These are phyloP conservation scores for Diogma glabrata DNA, from an alignment of 2,888 invertebrate genomes.

Conservation along the genomic window DNA sequence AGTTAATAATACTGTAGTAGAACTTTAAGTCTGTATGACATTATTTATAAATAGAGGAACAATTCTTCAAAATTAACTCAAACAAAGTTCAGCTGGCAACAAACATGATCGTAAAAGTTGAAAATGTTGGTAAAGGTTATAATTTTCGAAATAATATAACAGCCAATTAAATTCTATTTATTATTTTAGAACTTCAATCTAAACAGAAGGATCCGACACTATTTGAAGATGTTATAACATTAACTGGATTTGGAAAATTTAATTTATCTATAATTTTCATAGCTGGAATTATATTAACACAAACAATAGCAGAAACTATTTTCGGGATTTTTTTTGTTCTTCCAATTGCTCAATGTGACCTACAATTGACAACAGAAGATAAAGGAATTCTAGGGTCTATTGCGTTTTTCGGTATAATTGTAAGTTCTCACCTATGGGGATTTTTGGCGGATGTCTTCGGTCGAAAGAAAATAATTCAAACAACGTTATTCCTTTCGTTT, in stretches of 20 bases:
- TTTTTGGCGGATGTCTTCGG: conserved; percentile 43
- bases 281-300: conserved; percentile 40
- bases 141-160: too few species aligned
- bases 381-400: conserved; percentile 35
- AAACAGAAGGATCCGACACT: too few species aligned
- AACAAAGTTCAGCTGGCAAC: too few species aligned
- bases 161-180: too few species aligned
- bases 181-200: too few species aligned
- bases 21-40: too few species aligned
- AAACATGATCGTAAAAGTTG: too few species aligned
- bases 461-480: conserved; percentile 36
- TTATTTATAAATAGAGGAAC: too few species aligned
- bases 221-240: conserved; percentile 1
- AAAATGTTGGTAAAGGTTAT: too few species aligned
- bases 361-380: conserved; percentile 30
- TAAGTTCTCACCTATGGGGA: conserved; percentile 45
- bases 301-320: conserved; percentile 38
- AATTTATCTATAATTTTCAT: conserved; percentile 38
- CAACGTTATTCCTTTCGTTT: conserved; percentile 38
- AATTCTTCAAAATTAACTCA: too few species aligned
- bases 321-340: conserved; percentile 42
- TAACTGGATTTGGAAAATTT: conserved; percentile 40
- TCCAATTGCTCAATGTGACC: conserved; percentile 39
- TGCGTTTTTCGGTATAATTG: conserved; percentile 38
- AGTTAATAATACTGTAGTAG: too few species aligned